Conservation (phyloP, 2,888 invertebrate genomes). For the Yponomeuta evonymella region DNA sequence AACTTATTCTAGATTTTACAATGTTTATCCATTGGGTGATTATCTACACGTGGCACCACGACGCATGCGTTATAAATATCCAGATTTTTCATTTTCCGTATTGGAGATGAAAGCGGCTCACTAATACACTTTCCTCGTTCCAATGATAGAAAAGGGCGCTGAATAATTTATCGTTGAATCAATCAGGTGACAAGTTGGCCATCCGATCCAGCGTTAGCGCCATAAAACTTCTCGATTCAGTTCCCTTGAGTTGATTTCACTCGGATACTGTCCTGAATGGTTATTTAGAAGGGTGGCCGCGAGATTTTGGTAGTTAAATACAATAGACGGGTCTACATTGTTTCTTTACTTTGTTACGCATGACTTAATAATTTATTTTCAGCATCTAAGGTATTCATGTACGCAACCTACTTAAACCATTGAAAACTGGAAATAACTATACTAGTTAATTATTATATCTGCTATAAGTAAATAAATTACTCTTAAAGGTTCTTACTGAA, state of each 20-base stretch:
- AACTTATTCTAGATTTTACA: not conserved
- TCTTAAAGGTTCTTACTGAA: too few relatives aligned
- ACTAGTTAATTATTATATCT: too few relatives aligned
- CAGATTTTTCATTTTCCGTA: not conserved
- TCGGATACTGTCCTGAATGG: not conserved
- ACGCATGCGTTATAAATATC: not conserved
- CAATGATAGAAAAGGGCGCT: not conserved
- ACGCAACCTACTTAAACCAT: too few relatives aligned
- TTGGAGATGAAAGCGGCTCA: not conserved
- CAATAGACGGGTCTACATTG: too few relatives aligned
- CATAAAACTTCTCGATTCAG: slow-evolving; percentile 3
- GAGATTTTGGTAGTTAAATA: too few relatives aligned
- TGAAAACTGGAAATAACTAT: too few relatives aligned
- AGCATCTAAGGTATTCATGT: too few relatives aligned
- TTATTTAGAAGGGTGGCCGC: too few relatives aligned
- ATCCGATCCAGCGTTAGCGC: not conserved
- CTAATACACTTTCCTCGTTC: not conserved
- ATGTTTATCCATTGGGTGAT: not conserved
- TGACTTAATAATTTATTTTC: too few relatives aligned
- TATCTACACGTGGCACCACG: not conserved
- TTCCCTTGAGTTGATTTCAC: not conserved
- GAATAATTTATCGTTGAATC: slow-evolving; percentile 10
- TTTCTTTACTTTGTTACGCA: too few relatives aligned
- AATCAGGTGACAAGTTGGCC: slow-evolving; percentile 10
- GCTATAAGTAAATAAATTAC: too few relatives aligned